Evolutionary conservation across 37 sponge, comb jelly and placozoan genomes (phyloP).

Genomic region (Beroe forskalii): DNA sequence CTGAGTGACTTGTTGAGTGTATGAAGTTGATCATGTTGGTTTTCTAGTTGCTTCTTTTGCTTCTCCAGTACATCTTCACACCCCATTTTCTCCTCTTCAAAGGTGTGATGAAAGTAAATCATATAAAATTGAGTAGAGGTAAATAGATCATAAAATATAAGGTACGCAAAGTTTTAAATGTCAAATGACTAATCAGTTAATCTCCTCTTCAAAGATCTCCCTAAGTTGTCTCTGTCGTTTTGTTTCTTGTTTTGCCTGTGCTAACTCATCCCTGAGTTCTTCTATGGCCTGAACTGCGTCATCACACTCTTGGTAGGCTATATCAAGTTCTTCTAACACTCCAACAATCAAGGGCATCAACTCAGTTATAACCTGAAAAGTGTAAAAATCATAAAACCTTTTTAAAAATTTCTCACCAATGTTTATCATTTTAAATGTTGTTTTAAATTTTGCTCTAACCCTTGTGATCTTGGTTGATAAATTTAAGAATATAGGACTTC

Average conservation of each 20-base stretch:
- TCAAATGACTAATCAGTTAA: too few species aligned
- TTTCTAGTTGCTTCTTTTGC: constrained; percentile 7
- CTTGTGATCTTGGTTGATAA: too few species aligned
- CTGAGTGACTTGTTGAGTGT: constrained; percentile 32
- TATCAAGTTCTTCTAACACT: constrained; percentile 48
- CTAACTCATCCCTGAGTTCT: constrained; percentile 33
- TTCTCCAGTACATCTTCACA: constrained; percentile 16
- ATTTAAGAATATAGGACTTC: too few species aligned
- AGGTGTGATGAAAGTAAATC: too few species aligned
- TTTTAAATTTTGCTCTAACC: too few species aligned
- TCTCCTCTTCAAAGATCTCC: constrained; percentile 55
- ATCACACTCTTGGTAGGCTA: constrained; percentile 57
- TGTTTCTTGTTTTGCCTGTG: constrained; percentile 61
- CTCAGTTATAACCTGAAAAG: constrained; percentile 44
- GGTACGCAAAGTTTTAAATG: too few species aligned
- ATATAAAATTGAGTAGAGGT: too few species aligned
- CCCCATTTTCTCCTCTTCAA: constrained; percentile 12
- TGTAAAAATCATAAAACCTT: too few species aligned
- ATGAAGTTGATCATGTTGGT: constrained; percentile 22
- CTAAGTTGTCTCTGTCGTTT: constrained; percentile 55
- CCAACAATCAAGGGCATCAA: constrained; percentile 61
- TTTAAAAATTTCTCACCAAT: too few species aligned
- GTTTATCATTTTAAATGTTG: too few species aligned
- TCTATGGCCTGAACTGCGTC: constrained; percentile 35
- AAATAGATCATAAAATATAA: too few species aligned